Percentiles rank a stretch among this genome's conserved stretches.
phyloP scores from a whole-genome alignment of 2,888 invertebrate genomes.

The Acleris laterana region DNA sequence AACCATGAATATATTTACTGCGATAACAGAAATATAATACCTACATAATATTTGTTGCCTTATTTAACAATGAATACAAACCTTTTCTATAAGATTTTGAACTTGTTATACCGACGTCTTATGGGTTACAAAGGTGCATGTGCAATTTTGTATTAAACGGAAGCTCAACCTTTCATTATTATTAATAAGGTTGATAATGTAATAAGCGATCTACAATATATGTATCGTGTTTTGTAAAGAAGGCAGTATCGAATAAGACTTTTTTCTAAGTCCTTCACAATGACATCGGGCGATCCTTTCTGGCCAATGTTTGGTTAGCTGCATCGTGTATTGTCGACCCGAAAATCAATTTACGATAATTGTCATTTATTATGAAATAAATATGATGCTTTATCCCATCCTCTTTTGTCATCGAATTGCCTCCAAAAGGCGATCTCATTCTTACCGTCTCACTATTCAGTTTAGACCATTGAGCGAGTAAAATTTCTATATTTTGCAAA shows the following conservation, averaged over 20 bases:
- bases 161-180: no score
- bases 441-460: constrained; percentile 55
- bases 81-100: constrained; percentile 53
- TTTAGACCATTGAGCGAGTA: constrained; percentile 66
- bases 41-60: constrained; percentile 74
- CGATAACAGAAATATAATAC: constrained; percentile 52
- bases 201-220: no score
- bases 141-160: no score
- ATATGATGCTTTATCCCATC: constrained; percentile 78
- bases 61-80: constrained; percentile 69
- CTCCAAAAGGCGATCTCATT: constrained; percentile 62
- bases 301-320: constrained; percentile 89
- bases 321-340: constrained; percentile 77
- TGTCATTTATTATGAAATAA: constrained; percentile 85
- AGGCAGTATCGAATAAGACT: constrained; percentile 43
- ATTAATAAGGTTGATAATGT: no score
- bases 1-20: constrained; percentile 35
- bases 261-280: constrained; percentile 63
- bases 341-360: constrained; percentile 83
- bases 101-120: constrained; percentile 41
- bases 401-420: constrained; percentile 60
- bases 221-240: no score
- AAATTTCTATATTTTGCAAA: constrained; percentile 74
- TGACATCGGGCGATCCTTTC: constrained; percentile 78
- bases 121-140: no score